Base-by-base conservation (phyloP, 2,888 invertebrate genomes). In the Ommatoiulus sabulosus region DNA sequence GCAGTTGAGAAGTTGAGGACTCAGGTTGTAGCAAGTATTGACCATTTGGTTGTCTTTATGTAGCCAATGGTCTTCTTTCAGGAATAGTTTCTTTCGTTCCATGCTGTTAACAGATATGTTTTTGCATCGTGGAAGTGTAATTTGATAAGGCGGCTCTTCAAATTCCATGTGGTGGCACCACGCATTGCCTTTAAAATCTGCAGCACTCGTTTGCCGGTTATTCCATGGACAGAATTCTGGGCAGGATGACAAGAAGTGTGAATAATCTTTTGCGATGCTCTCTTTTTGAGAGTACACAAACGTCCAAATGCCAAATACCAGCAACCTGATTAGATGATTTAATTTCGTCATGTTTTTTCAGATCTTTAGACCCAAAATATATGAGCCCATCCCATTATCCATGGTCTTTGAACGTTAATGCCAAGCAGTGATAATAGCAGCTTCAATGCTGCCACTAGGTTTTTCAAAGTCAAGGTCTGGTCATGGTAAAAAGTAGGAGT, bases 1-100 rank as follows among this genome's bases (percentile, higher is more conserved):
- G 72, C 88, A 88, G n/a, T 88, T 86, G 24, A 88, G 88, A 1
- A 88, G 24, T 57, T 88, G 88, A 8, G 88, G 88, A 57, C 86
- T 86, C 52, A 88, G 63, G 44, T 86, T 52, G 86, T 52, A 86
- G 43, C 88, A 88, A 10, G 57, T 4, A 17, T 15, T 88, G 35
- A 43, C 86, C 17, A 46, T 86, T 17, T 46, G 46, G 46, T 86
- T 57, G 17, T 86, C 86, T 17, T 2, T n/a, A 20, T 63, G 43
- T 8, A 86, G 72, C n/a, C 17, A 17, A 63, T 8, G 3, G 6
- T 72, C 72, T 24, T 52, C 17, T 52, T 52, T 10, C 52, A 52
- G 12, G 12, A 24, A 0, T 7, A 87, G n/a, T 52, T 48, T 6
- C 0, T 8, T 24, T 2, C 8, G 24, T 48, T 17, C 20, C 6